Evolutionary conservation across 2,888 invertebrate species (phyloP).

Genomic region (Cheilosia urbana): DNA sequence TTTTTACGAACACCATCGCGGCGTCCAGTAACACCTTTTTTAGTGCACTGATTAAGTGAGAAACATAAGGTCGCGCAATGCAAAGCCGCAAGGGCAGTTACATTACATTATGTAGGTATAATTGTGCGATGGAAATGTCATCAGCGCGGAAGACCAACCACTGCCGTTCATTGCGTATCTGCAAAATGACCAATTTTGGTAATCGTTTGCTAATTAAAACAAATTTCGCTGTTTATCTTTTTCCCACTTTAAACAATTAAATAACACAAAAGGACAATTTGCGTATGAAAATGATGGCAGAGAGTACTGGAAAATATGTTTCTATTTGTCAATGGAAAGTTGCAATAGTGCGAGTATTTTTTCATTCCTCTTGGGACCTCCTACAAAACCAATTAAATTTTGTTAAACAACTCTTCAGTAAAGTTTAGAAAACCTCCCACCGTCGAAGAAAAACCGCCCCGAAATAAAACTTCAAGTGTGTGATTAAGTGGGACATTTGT

Average conservation of each 20-base stretch:
- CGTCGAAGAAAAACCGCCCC: not conserved
- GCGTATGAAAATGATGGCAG: too few species aligned
- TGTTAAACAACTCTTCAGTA: too few species aligned
- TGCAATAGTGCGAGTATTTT: too few species aligned
- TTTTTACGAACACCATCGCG: constrained; percentile 41
- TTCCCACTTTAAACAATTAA: not conserved
- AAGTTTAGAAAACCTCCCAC: not conserved
- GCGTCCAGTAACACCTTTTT: not conserved
- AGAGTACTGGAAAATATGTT: too few species aligned
- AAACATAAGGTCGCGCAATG: constrained; percentile 1
- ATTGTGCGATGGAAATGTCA: not conserved
- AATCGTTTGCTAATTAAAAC: constrained; percentile 1
- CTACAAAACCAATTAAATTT: too few species aligned
- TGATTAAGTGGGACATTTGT: constrained; percentile 9
- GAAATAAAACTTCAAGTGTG: not conserved
- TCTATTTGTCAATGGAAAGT: too few species aligned
- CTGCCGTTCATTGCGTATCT: not conserved
- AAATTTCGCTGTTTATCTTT: not conserved
- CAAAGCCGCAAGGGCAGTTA: not conserved
- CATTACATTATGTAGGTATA: not conserved
- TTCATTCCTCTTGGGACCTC: too few species aligned
- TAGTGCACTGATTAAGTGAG: constrained; percentile 5
- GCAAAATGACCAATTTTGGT: not conserved
- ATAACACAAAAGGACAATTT: not conserved
- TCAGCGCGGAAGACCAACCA: not conserved